Percentiles rank a stretch among this genome's conserved stretches.
phyloP scores from a whole-genome alignment of 2,888 invertebrate species.

The Sialis fuliginosa region DNA sequence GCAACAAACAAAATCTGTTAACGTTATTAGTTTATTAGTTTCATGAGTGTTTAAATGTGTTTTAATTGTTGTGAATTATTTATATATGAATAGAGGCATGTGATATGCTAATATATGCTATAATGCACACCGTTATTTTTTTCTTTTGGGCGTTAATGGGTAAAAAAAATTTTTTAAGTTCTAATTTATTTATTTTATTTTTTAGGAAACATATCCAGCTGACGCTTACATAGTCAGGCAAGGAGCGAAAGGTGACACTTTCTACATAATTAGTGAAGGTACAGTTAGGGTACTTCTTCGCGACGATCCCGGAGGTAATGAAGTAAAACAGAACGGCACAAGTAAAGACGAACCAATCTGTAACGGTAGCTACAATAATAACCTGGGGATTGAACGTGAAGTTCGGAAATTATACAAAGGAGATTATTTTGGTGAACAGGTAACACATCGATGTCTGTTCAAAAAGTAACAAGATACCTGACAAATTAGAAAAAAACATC shows the following conservation, averaged over 20 bases:
- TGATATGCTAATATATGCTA: too few relatives aligned
- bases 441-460: too few relatives aligned
- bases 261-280: constrained; percentile 44
- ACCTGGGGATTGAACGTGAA: constrained; percentile 30
- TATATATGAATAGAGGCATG: too few relatives aligned
- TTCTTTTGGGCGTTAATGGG: too few relatives aligned
- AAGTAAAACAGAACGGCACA: constrained; percentile 33
- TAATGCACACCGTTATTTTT: too few relatives aligned
- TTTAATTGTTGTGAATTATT: too few relatives aligned
- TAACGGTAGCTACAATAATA: constrained; percentile 26
- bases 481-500: too few relatives aligned
- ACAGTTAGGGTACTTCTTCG: constrained; percentile 33
- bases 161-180: too few relatives aligned
- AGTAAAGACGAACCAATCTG: constrained; percentile 39
- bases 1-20: too few relatives aligned
- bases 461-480: too few relatives aligned
- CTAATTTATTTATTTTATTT: constrained; percentile 8
- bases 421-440: constrained; percentile 47
- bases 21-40: too few relatives aligned
- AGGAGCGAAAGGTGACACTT: constrained; percentile 43
- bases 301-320: constrained; percentile 23
- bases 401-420: constrained; percentile 35
- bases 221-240: constrained; percentile 45
- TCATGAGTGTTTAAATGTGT: too few relatives aligned
- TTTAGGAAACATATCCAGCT: constrained; percentile 40